Base-by-base conservation (phyloP, 2,888 invertebrate genomes). In the Microctonus brassicae region DNA sequence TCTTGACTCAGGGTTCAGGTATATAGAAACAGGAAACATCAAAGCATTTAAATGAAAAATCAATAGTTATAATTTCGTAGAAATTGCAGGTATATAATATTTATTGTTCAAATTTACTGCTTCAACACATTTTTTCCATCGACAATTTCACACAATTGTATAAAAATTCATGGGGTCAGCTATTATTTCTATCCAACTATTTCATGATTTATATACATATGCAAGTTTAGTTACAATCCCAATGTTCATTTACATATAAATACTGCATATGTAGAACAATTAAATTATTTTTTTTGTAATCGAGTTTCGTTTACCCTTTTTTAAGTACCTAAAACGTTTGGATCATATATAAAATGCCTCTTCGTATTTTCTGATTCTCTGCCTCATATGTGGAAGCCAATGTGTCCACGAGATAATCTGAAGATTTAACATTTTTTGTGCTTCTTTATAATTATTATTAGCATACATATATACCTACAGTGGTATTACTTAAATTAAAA, bases 341-440 rank as follows among this genome's bases (percentile, higher is more conserved):
- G 36, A 55, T n/a, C n/a, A n/a, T 7, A 13, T 53, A n/a, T 47
- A 17, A 47, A 47, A 47, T 17, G 71, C 63, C 76, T 73, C 83
- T 77, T 85, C 81, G 77, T 63, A 52, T 68, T 69, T 84, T 79
- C 82, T 85, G 79, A 75, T 85, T 2, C 79, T 82, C 85, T 86
- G 83, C 77, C 84, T 86, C 85, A 85, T 84, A 83, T 85, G 85
- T 84, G 84, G 84, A 84, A 76, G 80, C 75, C 80, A 77, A 82
- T 82, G 80, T 84, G 80, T 82, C 84, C 84, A 77, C 78, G 74
- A 83, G 83, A 63, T 47, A 17, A 79, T 79, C 81, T 82, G 76
- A 81, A 81, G 78, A 79, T 6, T 47, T 1, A 47, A 47, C 9
- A 74, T 72, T 73, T 73, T 68, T 72, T 68, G 72, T 72, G n/a